These are phyloP conservation scores for Epinephelus lanceolatus DNA, from an alignment of 2,113 vertebrate species.

Conservation along the genomic window DNA sequence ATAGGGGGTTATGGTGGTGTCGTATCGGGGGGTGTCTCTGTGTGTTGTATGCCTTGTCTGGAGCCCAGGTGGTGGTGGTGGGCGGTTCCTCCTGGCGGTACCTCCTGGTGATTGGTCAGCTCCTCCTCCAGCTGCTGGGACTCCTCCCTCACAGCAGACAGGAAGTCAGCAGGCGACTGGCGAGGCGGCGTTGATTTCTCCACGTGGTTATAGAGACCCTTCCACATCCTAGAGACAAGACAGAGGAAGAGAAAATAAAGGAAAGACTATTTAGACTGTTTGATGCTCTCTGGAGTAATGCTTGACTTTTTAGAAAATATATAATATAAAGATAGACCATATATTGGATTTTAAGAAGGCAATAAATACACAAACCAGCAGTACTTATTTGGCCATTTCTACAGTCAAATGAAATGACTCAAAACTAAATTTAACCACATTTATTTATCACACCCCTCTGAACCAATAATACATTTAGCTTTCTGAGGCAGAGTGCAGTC, in stretches of 20 bases:
- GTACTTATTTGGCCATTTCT: not conserved
- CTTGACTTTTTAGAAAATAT: too few species aligned
- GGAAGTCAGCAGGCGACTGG: slow-evolving; percentile 90
- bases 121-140: slow-evolving; percentile 85
- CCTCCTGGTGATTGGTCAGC: slow-evolving; percentile 86
- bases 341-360: not conserved
- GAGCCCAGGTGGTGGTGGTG: slow-evolving; percentile 72
- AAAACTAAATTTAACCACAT: too few species aligned
- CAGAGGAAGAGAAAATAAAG: too few species aligned
- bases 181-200: slow-evolving; percentile 89
- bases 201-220: slow-evolving; percentile 92
- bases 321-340: too few species aligned
- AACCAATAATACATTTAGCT: too few species aligned
- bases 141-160: slow-evolving; percentile 84
- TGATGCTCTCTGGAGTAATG: too few species aligned
- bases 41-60: slow-evolving; percentile 85
- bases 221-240: slow-evolving; percentile 90
- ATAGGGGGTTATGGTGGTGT: not conserved
- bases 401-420: not conserved
- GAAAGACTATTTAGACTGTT: too few species aligned
- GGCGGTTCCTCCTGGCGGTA: slow-evolving; percentile 82
- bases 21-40: slow-evolving; percentile 56
- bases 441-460: too few species aligned
- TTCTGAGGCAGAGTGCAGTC: not conserved
- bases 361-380: not conserved